phyloP scores from a whole-genome alignment of 2,113 vertebrate species.

The Excalfactoria chinensis region DNA sequence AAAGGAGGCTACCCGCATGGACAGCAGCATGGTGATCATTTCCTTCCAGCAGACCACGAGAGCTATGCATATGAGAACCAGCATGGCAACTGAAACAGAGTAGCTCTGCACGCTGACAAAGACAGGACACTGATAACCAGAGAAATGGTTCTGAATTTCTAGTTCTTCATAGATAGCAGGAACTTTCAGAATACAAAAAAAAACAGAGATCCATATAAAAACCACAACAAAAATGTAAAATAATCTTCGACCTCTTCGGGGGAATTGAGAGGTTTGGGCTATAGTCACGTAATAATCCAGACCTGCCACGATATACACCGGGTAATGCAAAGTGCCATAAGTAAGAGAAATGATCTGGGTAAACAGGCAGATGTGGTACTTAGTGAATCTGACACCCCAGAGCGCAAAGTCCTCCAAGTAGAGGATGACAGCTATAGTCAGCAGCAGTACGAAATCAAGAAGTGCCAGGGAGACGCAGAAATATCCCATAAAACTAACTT shows the following conservation, averaged over 20 bases:
- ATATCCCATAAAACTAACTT: slow-evolving; percentile 79
- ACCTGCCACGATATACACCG: slow-evolving; percentile 70
- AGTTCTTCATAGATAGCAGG: slow-evolving; percentile 48
- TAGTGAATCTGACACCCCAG: slow-evolving; percentile 78
- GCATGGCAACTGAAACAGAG: slow-evolving; percentile 71
- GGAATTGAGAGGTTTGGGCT: slow-evolving; percentile 9
- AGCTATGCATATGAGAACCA: slow-evolving; percentile 56
- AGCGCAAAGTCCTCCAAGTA: slow-evolving; percentile 72
- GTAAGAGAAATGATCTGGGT: slow-evolving; percentile 80
- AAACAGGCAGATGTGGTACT: slow-evolving; percentile 85
- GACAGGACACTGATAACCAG: slow-evolving; percentile 72
- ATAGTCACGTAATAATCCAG: slow-evolving; percentile 80
- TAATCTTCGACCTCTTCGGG: slow-evolving; percentile 18
- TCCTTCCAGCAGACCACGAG: slow-evolving; percentile 67
- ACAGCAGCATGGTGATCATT: slow-evolving; percentile 54
- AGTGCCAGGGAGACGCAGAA: slow-evolving; percentile 84
- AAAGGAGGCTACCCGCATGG: slow-evolving; percentile 63
- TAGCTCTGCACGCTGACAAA: slow-evolving; percentile 73
- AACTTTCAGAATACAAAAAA: slow-evolving; percentile 73
- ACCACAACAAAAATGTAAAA: slow-evolving; percentile 52
- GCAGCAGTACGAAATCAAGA: slow-evolving; percentile 76
- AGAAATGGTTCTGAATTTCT: not conserved
- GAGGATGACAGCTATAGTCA: slow-evolving; percentile 68
- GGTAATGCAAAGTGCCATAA: slow-evolving; percentile 78
- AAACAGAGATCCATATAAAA: slow-evolving; percentile 74